Percentiles rank a stretch among this genome's conserved stretches.
Evolutionary conservation across 1,140 invertebrate species (phyloP).

Genomic region (Episyrphus balteatus): DNA sequence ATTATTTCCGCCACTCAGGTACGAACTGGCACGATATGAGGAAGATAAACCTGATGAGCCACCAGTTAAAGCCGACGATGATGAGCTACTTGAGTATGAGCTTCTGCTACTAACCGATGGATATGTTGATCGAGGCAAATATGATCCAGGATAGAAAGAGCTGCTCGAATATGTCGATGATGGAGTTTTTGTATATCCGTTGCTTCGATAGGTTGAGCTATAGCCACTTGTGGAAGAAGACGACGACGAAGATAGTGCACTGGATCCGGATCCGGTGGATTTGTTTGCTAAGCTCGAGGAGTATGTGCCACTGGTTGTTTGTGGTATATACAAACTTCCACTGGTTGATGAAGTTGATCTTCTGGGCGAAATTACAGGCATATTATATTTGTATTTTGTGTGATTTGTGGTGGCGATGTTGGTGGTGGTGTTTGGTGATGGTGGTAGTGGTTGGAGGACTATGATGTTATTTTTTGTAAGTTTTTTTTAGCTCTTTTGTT

Average conservation of each 20-base stretch:
- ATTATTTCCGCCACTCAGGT: not conserved
- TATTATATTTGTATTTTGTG: slow-evolving; percentile 15
- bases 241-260: slow-evolving; percentile 2
- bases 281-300: too few relatives aligned
- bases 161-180: slow-evolving; percentile 13
- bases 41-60: not conserved
- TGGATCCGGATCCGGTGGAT: too few relatives aligned
- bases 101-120: slow-evolving; percentile 1
- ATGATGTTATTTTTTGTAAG: too few relatives aligned
- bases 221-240: slow-evolving; percentile 7
- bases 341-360: slow-evolving; percentile 34
- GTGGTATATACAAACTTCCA: slow-evolving; percentile 29
- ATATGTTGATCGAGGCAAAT: slow-evolving; percentile 1
- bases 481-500: too few relatives aligned
- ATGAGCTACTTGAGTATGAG: not conserved
- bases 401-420: too few relatives aligned
- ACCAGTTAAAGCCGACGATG: not conserved
- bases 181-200: slow-evolving; percentile 6
- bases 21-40: not conserved
- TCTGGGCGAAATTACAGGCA: slow-evolving; percentile 37
- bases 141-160: not conserved
- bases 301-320: slow-evolving; percentile 10
- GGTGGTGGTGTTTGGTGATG: too few relatives aligned
- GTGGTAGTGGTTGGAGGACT: too few relatives aligned
- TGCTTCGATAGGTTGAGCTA: slow-evolving; percentile 8